Evolutionary conservation across 2,888 invertebrate genomes (phyloP).

Genomic region (Mesodorylaimus sp.): DNA sequence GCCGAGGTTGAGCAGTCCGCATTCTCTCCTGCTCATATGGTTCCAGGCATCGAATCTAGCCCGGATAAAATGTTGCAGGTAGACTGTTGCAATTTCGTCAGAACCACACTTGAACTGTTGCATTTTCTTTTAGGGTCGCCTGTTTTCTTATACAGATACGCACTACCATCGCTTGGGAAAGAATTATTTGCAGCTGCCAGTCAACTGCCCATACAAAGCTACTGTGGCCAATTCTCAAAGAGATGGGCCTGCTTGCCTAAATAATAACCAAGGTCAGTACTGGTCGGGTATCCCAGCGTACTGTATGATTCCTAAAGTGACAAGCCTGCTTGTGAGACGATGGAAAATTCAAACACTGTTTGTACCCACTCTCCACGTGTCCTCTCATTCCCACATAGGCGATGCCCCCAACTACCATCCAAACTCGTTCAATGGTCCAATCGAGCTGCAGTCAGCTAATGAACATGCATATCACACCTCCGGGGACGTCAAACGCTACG

Average conservation of each 20-base stretch:
- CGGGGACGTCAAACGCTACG: slow-evolving; percentile 53
- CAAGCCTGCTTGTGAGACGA: no score
- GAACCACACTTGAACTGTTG: no score
- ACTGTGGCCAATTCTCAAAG: slow-evolving; percentile 56
- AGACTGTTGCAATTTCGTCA: no score
- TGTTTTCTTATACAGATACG: slow-evolving; percentile 56
- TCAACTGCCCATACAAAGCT: slow-evolving; percentile 67
- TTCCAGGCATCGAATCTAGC: slow-evolving; percentile 29
- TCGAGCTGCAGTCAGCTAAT: slow-evolving; percentile 46
- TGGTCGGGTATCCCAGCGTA: no score
- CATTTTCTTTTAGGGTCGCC: no score
- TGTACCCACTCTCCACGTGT: no score
- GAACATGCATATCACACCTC: slow-evolving; percentile 42
- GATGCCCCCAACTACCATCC: slow-evolving; percentile 82
- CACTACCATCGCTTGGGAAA: slow-evolving; percentile 74
- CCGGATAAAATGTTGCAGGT: slow-evolving; percentile 31
- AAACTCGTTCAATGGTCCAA: slow-evolving; percentile 72
- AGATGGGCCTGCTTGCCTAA: slow-evolving; percentile 49
- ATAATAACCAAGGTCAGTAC: slow-evolving; percentile 5
- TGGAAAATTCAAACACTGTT: no score
- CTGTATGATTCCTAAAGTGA: no score
- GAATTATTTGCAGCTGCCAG: slow-evolving; percentile 76
- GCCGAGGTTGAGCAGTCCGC: slow-evolving; percentile 30
- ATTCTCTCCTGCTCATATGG: slow-evolving; percentile 26
- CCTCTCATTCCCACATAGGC: no score